phyloP scores from a whole-genome alignment of 2,888 invertebrate genomes.

The Macaria notata region DNA sequence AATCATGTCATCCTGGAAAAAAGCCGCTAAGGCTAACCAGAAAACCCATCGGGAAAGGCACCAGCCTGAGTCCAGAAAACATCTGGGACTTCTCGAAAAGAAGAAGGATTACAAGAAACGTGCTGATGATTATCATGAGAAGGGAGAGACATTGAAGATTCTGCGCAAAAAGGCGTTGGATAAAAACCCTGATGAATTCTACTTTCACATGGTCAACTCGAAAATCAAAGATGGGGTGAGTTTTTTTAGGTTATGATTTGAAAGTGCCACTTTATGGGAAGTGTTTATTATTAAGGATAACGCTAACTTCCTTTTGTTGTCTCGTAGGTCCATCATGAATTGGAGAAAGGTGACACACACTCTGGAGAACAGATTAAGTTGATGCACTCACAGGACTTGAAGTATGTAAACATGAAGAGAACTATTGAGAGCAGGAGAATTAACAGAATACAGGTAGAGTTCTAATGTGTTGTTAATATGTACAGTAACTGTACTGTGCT shows the following conservation, averaged over 20 bases:
- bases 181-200: conserved; percentile 99
- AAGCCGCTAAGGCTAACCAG: conserved; percentile 92
- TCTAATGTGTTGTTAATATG: too few relatives aligned
- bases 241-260: conserved; percentile 4
- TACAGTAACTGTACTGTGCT: too few relatives aligned
- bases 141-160: conserved; percentile 90
- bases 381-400: conserved; percentile 95
- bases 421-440: conserved; percentile 90
- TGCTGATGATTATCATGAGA: conserved; percentile 90
- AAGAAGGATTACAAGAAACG: conserved; percentile 93
- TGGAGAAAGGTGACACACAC: conserved; percentile 87
- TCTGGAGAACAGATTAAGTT: conserved; percentile 92
- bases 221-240: conserved; percentile 83
- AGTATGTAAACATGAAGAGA: conserved; percentile 93
- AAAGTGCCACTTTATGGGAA: background rate
- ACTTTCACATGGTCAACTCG: conserved; percentile 98
- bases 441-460: conserved; percentile 60
- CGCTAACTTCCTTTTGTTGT: background rate
- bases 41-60: conserved; percentile 93
- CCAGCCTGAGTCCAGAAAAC: conserved; percentile 89
- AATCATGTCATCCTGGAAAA: conserved; percentile 94
- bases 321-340: conserved; percentile 84
- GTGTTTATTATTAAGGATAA: background rate
- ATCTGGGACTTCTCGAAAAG: conserved; percentile 92
- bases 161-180: conserved; percentile 92